Base-by-base conservation (phyloP, 2,113 vertebrate genomes). In the Callospermophilus lateralis region DNA sequence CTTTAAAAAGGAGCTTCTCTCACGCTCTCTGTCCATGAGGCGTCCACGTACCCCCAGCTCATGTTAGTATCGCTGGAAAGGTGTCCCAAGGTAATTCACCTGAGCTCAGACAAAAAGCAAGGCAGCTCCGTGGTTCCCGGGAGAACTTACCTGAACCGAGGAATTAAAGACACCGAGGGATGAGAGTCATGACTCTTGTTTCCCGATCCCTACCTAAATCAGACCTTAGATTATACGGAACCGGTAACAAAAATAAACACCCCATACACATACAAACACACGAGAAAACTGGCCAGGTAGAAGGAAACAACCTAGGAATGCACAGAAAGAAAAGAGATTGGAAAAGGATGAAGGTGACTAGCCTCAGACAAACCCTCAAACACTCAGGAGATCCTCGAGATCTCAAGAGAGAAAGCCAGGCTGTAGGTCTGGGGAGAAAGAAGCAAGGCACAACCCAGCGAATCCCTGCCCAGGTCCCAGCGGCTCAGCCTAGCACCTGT, bases 401-500 rank as follows among this genome's bases (percentile, higher is more conserved):
- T 68, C 26, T 68, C 48, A 0, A 58, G 67, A 37, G 32, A 26
- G 67, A 48, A 92, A 70, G 48, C 70, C 93, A 16, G 39, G 61
- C 42, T 10, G 70, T 37, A 73, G 32, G 17, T 48, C 19, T 20
- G 0, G n/a, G 42, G 28, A 8, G 15, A 32, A 2, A 42, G 51
- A 26, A 22, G 16, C 37, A 8, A 77, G 51, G 65, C 67, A 42
- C 51, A 1, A 24, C 51, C 39, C 34, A 32, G 67, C 34, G 42
- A 4, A n/a, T 15, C 61, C 80, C 70, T 6, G 28, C 17, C 55
- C 4, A 9, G 34, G 19, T 32, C 45, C 45, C 26, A 6, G 26
- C 1, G 17, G 45, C 93, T 65, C 30, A 30, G 32, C 37, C n/a
- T n/a, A 78, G 89, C 96, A 97, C 97, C 97, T 98, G 97, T 93